Conservation (phyloP, 2,888 invertebrate species). For the Cheilosia pagana region DNA sequence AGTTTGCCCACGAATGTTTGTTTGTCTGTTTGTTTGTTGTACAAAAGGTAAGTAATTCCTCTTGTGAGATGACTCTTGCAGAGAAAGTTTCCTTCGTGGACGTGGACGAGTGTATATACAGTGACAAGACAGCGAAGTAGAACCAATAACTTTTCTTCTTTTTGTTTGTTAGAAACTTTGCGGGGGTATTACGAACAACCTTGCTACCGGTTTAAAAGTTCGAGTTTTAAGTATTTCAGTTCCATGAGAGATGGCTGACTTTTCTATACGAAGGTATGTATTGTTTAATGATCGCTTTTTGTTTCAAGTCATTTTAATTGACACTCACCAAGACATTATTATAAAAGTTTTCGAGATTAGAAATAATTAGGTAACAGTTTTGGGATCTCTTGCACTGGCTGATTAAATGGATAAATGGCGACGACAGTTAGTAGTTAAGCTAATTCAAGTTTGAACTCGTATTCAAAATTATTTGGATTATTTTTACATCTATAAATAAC, state of each 20-base stretch:
- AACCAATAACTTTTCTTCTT: constrained; percentile 33
- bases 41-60: constrained; percentile 30
- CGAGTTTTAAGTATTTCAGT: constrained; percentile 28
- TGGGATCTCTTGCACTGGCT: background rate
- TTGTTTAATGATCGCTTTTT: constrained; percentile 20
- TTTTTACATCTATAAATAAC: too few species aligned
- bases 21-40: constrained; percentile 32
- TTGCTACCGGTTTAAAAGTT: constrained; percentile 44
- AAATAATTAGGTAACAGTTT: constrained; percentile 10
- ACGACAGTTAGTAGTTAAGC: too few species aligned
- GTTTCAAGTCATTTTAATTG: constrained; percentile 31
- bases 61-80: constrained; percentile 26
- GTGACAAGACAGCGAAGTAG: constrained; percentile 18
- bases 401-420: too few species aligned
- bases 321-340: constrained; percentile 25
- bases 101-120: background rate
- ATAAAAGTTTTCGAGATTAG: constrained; percentile 31
- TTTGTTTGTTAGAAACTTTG: constrained; percentile 38
- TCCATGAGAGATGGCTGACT: background rate
- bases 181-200: constrained; percentile 21
- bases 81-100: constrained; percentile 24
- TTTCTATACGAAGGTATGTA: background rate
- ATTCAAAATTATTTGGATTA: too few species aligned
- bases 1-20: constrained; percentile 50
- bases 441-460: too few species aligned